These are phyloP conservation scores for Adelphocoris suturalis DNA, from an alignment of 2,888 invertebrate genomes.

Conservation along the genomic window DNA sequence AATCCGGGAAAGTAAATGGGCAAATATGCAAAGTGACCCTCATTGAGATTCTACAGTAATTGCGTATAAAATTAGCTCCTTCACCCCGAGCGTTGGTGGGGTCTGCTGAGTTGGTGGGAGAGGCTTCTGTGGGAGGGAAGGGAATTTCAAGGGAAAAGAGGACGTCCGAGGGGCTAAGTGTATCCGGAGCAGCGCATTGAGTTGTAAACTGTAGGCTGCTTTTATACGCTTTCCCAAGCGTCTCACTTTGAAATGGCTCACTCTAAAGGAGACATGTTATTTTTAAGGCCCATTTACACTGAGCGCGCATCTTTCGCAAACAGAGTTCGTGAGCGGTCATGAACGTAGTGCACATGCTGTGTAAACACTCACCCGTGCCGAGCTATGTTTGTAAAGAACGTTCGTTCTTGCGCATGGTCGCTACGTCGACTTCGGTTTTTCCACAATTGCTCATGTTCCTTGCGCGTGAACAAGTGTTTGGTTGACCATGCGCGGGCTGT, in stretches of 20 bases:
- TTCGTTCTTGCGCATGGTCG: no score
- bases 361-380: no score
- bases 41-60: slow-evolving; percentile 67
- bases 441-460: no score
- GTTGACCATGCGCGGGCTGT: no score
- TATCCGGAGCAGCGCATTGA: slow-evolving; percentile 27
- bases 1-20: slow-evolving; percentile 45
- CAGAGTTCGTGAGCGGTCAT: no score
- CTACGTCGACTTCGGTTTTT: no score
- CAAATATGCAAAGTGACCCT: slow-evolving; percentile 61
- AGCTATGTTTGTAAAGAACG: no score
- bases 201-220: slow-evolving; percentile 21
- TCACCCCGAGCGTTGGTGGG: background rate
- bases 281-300: no score
- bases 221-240: background rate
- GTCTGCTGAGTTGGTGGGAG: background rate
- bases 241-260: background rate
- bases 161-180: slow-evolving; percentile 30
- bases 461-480: no score
- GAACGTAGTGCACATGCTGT: no score
- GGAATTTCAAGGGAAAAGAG: background rate
- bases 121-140: background rate
- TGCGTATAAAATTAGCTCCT: slow-evolving; percentile 60
- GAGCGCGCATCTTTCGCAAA: no score
- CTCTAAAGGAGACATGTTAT: no score